Conservation (phyloP, 2,888 invertebrate species). For the Yponomeuta plumbellus region DNA sequence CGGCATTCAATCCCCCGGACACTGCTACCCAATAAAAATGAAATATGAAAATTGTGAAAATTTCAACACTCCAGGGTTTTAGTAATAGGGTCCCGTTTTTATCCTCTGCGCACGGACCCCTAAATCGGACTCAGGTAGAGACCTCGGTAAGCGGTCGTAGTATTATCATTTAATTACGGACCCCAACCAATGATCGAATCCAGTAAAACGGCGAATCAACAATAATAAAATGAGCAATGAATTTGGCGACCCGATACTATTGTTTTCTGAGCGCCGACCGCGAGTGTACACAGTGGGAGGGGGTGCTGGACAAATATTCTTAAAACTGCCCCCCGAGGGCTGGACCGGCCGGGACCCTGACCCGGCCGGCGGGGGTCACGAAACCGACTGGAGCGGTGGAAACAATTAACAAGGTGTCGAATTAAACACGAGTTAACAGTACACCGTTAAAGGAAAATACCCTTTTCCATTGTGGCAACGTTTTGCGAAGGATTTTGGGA, state of each 20-base stretch:
- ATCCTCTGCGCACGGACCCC: too few species aligned
- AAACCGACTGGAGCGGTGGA: conserved; percentile 69
- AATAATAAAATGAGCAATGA: conserved; percentile 77
- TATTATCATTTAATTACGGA: conserved; percentile 73
- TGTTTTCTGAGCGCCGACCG: conserved; percentile 73
- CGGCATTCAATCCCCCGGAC: conserved; percentile 66
- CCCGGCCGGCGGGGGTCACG: conserved; percentile 59
- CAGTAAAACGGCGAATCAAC: conserved; percentile 72
- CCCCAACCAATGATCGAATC: conserved; percentile 73
- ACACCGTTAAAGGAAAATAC: conserved; percentile 71
- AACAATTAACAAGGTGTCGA: conserved; percentile 78
- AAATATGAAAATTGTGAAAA: too few species aligned
- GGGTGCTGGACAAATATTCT: conserved; percentile 72
- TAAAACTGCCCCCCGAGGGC: conserved; percentile 63
- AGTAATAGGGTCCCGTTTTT: too few species aligned
- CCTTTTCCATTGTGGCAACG: conserved; percentile 70
- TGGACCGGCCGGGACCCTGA: conserved; percentile 42
- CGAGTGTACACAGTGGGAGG: conserved; percentile 56
- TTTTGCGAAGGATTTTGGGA: conserved; percentile 72
- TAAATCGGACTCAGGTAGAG: conserved; percentile 53
- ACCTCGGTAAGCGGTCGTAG: conserved; percentile 67
- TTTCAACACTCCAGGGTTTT: too few species aligned
- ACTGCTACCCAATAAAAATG: conserved; percentile 60
- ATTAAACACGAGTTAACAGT: conserved; percentile 76
- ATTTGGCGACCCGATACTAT: conserved; percentile 63